Evolutionary conservation across 1,140 invertebrate species (phyloP).

Genomic region (Paramacrobiotus metropolitanus): DNA sequence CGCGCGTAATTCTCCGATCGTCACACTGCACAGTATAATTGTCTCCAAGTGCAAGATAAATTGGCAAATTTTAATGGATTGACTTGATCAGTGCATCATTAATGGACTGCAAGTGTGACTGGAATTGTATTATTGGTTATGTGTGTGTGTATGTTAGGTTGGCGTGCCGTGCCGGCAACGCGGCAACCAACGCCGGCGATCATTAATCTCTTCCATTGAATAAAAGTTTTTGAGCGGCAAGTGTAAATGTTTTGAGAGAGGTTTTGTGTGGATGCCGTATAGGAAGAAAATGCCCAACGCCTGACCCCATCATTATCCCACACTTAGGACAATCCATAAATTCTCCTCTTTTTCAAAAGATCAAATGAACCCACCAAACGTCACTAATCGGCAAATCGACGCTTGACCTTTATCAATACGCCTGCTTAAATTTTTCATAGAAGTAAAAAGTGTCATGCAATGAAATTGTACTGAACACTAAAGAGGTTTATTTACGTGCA

Average conservation of each 20-base stretch:
- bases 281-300: background rate
- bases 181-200: too few relatives aligned
- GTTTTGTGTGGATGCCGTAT: background rate
- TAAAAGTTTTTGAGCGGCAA: background rate
- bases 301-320: background rate
- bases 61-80: slow-evolving; percentile 1
- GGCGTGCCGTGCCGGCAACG: too few relatives aligned
- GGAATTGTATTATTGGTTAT: background rate
- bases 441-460: too few relatives aligned
- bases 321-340: background rate
- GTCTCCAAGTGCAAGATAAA: background rate
- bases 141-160: too few relatives aligned
- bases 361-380: background rate
- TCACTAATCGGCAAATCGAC: background rate
- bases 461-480: background rate
- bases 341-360: background rate
- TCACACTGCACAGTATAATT: background rate
- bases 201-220: background rate
- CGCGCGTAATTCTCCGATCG: too few relatives aligned
- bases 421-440: too few relatives aligned
- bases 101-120: background rate
- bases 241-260: background rate
- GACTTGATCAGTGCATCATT: slow-evolving; percentile 3
- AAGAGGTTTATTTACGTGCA: background rate
- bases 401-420: too few relatives aligned